Conservation (phyloP, 2,797 vertebrate species). For the Ceryle rudis region DNA sequence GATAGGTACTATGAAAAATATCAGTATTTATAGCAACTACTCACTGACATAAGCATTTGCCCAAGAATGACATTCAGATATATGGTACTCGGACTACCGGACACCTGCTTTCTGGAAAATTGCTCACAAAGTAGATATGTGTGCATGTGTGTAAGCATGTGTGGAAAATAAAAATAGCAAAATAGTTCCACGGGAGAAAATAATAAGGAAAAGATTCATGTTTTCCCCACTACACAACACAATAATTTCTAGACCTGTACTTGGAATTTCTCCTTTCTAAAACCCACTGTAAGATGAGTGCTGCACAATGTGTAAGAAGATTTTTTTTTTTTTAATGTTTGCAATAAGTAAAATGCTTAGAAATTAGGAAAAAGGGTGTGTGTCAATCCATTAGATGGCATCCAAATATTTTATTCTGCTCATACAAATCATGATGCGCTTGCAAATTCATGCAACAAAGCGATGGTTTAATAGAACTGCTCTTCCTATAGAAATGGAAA, state of each 20-base stretch:
- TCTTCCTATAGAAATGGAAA: conserved; percentile 59
- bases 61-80: conserved; percentile 19
- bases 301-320: background rate
- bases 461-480: conserved; percentile 31
- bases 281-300: background rate
- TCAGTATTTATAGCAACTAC: conserved; percentile 18
- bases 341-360: conserved; percentile 18
- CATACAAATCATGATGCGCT: conserved; percentile 17
- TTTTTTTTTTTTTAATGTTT: background rate
- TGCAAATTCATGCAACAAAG: conserved; percentile 57
- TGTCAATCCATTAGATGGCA: background rate
- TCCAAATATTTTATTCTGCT: conserved; percentile 48
- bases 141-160: background rate
- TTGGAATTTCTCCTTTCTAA: background rate
- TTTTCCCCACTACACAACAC: background rate
- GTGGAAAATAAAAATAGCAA: background rate
- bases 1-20: conserved; percentile 21
- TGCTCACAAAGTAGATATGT: background rate
- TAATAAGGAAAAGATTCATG: background rate
- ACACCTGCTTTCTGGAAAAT: background rate
- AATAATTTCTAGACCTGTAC: background rate
- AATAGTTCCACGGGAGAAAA: background rate
- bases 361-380: conserved; percentile 23
- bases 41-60: conserved; percentile 35
- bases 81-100: background rate